A percentile compares a stretch with the other conserved stretches of the same genome.
Conservation (phyloP, 53 echinoderm and acorn worm genomes). For the Henricia sp. region DNA sequence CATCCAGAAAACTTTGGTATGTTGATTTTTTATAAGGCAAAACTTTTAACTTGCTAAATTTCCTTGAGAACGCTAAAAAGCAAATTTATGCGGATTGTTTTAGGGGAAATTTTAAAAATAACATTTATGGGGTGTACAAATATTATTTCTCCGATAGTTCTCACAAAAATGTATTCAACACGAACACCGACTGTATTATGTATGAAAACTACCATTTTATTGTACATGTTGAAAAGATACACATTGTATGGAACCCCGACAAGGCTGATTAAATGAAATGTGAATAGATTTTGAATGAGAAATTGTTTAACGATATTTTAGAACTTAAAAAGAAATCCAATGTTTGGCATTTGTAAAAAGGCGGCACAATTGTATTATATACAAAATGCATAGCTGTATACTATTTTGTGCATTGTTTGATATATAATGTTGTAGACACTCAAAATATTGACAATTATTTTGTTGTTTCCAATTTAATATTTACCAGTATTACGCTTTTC, state of each 20-base stretch:
- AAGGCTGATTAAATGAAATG: conserved; percentile 32
- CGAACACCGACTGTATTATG: too few relatives aligned
- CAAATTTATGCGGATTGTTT: too few relatives aligned
- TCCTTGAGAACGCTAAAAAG: too few relatives aligned
- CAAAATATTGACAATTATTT: not conserved
- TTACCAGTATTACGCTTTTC: conserved; percentile 22
- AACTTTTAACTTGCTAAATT: too few relatives aligned
- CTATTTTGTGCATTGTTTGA: conserved; percentile 59
- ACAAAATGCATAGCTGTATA: conserved; percentile 56
- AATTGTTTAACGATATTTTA: conserved; percentile 60
- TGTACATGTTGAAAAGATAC: not conserved
- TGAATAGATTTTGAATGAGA: conserved; percentile 59
- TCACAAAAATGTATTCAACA: too few relatives aligned
- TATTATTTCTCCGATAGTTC: too few relatives aligned
- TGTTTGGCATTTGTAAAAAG: conserved; percentile 55
- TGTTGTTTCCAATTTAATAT: not conserved
- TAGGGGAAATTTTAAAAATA: too few relatives aligned
- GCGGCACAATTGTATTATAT: conserved; percentile 63
- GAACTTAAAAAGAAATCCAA: conserved; percentile 30
- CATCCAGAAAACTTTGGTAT: too few relatives aligned
- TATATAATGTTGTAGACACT: conserved; percentile 57
- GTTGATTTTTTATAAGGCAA: too few relatives aligned
- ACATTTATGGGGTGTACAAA: too few relatives aligned
- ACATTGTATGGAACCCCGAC: conserved; percentile 9
- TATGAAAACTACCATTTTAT: too few relatives aligned